Conservation (phyloP, 2,797 vertebrate genomes). For the Phyllotis vaccarum region DNA sequence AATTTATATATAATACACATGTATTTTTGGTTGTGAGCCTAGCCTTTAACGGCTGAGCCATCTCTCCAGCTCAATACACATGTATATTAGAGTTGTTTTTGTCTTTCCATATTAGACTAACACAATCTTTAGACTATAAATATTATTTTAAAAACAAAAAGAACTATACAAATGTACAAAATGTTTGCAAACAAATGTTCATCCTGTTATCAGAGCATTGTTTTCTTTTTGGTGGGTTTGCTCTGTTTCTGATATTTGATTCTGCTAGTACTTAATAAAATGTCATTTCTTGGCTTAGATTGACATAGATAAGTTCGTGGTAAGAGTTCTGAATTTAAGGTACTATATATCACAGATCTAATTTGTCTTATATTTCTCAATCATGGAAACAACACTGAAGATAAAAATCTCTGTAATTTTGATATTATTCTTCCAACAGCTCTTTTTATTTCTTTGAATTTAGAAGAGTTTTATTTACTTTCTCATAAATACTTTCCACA, state of each 20-base stretch:
- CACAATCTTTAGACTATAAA: not conserved
- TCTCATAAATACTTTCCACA: not conserved
- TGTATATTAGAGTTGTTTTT: not conserved
- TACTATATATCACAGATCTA: not conserved
- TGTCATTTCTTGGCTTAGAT: not conserved
- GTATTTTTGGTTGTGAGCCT: too few species aligned
- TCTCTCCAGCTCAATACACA: too few species aligned
- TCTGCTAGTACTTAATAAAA: not conserved
- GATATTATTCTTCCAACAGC: not conserved
- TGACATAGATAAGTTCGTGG: not conserved
- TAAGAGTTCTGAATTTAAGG: not conserved
- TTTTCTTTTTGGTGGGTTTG: not conserved
- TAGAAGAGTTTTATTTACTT: not conserved
- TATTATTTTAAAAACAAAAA: constrained; percentile 37
- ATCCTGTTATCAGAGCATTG: not conserved
- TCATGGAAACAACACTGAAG: not conserved
- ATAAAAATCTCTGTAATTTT: not conserved
- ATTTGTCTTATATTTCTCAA: constrained; percentile 8
- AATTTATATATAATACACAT: not conserved
- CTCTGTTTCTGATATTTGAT: not conserved
- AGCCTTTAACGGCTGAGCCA: too few species aligned
- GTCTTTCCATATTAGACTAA: not conserved
- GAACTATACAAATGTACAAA: constrained; percentile 27
- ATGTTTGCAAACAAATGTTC: not conserved
- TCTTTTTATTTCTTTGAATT: constrained; percentile 7